Evolutionary conservation across 2,113 vertebrate species (phyloP).

Genomic region (Puma concolor): DNA sequence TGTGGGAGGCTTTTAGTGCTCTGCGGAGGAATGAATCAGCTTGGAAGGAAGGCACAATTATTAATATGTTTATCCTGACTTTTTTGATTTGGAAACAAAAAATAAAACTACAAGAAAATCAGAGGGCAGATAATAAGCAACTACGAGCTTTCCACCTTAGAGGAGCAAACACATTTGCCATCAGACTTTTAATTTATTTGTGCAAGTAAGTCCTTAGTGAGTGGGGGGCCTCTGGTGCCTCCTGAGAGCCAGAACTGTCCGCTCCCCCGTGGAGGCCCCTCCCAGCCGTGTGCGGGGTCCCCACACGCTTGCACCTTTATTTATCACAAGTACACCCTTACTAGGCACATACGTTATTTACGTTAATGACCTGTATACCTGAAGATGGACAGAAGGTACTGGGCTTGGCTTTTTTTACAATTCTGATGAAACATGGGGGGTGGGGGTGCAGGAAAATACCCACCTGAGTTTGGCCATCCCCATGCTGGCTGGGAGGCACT

Average conservation of each 20-base stretch:
- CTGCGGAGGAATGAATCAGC: background rate
- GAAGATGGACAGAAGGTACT: rapidly evolving
- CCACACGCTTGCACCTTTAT: rapidly evolving
- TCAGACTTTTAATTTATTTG: background rate
- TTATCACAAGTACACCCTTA: no score
- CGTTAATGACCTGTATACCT: rapidly evolving
- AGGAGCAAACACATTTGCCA: background rate
- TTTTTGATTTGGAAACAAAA: constrained; percentile 3
- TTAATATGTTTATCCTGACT: background rate
- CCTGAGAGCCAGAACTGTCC: rapidly evolving
- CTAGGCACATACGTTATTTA: rapidly evolving
- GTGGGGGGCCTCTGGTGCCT: rapidly evolving
- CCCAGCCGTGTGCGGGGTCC: rapidly evolving
- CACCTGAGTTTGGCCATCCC: rapidly evolving
- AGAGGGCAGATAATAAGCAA: background rate
- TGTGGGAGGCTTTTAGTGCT: background rate
- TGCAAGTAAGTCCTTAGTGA: background rate
- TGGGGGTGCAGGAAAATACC: no score
- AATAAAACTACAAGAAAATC: background rate
- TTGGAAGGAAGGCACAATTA: background rate
- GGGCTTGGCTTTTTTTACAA: background rate
- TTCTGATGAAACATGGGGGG: no score
- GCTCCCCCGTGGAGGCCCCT: no score
- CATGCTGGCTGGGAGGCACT: rapidly evolving
- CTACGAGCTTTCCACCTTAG: background rate